Evolutionary conservation across 2,888 invertebrate genomes (phyloP).

Genomic region (Cacoxenus indagator): DNA sequence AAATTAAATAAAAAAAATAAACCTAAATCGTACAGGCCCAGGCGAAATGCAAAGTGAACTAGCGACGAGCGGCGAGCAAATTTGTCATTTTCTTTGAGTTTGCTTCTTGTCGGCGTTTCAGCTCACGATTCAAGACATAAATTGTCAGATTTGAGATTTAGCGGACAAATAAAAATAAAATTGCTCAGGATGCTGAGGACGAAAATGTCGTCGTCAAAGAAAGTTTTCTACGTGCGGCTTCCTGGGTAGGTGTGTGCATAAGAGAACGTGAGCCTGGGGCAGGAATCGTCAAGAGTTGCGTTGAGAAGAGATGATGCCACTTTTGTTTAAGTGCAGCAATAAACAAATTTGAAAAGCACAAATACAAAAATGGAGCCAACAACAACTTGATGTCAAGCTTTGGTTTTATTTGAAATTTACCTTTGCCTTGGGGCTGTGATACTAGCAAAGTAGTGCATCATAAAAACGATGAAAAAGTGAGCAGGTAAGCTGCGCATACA

Average conservation of each 20-base stretch:
- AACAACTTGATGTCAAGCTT: neutral
- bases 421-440: neutral
- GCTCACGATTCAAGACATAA: conserved; percentile 16
- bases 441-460: neutral
- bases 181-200: conserved; percentile 9
- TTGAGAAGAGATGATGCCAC: conserved; percentile 54
- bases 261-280: conserved; percentile 14
- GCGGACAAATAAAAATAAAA: conserved; percentile 26
- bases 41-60: neutral
- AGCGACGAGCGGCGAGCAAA: conserved; percentile 39
- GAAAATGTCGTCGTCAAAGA: conserved; percentile 47
- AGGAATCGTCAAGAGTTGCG: neutral
- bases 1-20: too few relatives aligned
- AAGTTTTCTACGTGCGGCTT: conserved; percentile 35
- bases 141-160: neutral
- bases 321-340: conserved; percentile 63
- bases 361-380: conserved; percentile 2
- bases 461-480: neutral
- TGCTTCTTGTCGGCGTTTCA: conserved; percentile 42
- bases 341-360: conserved; percentile 51
- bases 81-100: conserved; percentile 60
- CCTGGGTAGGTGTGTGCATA: conserved; percentile 30
- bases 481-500: neutral
- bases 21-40: too few relatives aligned
- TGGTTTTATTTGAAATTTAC: neutral